These are phyloP conservation scores for Eilema sororculum DNA, from an alignment of 2,888 invertebrate species.

Conservation along the genomic window DNA sequence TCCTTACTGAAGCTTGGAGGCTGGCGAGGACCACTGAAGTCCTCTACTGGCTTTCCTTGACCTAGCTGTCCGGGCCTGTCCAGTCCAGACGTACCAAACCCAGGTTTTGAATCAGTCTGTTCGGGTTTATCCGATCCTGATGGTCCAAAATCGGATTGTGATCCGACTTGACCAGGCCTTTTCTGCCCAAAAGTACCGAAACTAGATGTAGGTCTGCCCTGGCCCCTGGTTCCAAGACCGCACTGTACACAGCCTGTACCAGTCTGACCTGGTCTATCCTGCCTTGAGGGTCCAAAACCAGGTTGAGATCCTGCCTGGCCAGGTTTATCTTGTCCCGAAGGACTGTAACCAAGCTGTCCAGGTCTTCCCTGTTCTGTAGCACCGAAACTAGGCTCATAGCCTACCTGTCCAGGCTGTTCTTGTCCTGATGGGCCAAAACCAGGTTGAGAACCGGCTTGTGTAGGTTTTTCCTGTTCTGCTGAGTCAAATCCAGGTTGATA, in stretches of 20 bases:
- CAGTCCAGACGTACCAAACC: slow-evolving; percentile 39
- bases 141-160: slow-evolving; percentile 28
- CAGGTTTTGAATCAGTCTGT: slow-evolving; percentile 32
- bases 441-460: slow-evolving; percentile 21
- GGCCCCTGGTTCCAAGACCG: slow-evolving; percentile 24
- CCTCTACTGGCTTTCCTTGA: slow-evolving; percentile 46
- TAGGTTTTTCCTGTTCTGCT: background rate
- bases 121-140: slow-evolving; percentile 20
- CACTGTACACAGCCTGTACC: background rate
- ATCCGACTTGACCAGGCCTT: slow-evolving; percentile 28
- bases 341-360: slow-evolving; percentile 28
- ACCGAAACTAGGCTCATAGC: slow-evolving; percentile 37
- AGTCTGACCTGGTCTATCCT: slow-evolving; percentile 16
- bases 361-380: slow-evolving; percentile 33
- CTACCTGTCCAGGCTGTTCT: slow-evolving; percentile 29
- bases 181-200: slow-evolving; percentile 18
- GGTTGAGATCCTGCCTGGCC: slow-evolving; percentile 28
- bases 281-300: slow-evolving; percentile 23
- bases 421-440: slow-evolving; percentile 32
- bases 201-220: slow-evolving; percentile 13
- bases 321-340: slow-evolving; percentile 27
- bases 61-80: slow-evolving; percentile 23
- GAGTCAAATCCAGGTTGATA: slow-evolving; percentile 26
- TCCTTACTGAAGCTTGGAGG: slow-evolving; percentile 79
- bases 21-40: slow-evolving; percentile 76